Base-by-base conservation (phyloP, 1,140 invertebrate species). In the Drosophila ananassae region DNA sequence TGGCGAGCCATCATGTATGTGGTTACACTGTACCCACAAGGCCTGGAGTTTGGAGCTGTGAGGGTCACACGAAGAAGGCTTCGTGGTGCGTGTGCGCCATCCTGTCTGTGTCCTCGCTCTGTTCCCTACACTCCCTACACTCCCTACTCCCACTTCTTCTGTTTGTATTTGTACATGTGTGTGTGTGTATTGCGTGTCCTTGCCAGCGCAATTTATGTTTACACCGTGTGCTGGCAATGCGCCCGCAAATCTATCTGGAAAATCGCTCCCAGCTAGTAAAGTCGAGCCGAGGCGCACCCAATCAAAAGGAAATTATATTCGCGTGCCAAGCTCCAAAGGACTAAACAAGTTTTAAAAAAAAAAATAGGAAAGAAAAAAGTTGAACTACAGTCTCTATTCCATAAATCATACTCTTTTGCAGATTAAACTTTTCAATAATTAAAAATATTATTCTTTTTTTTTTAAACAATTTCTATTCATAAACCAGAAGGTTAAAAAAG, bases 261-360 rank as follows among this genome's bases (percentile, higher is more conserved):
- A 81, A 80, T 85, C 55, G 81, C 72, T 63, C 24, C 53, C 47
- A 58, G 79, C 47, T 13, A 46, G 41, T 67, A 63, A 68, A 69
- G 66, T 69, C 51, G 51, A 30, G 51, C 44, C 67, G 67, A 69
- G 54, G 77, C 79, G 79, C 75, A 47, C 68, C 69, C 78, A 87
- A 87, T 87, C 83, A 83, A 89, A 87, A 61, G 79, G 79, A 87
- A 87, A 87, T 87, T 89, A 78, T 76, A 89, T 69, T 87, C 84
- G 83, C 83, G 83, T 87, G 83, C 72, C 68, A 58, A 57, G 47
- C 52, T 39, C 56, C 48, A 48, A 44, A 53, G 41, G 8, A 5
- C 25, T 28, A 28, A 51, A 63, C 8, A 47, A 54, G 53, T 44
- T 5, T 17, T 7, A 47, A 22, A 47, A 21, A 22, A 21, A 22